Evolutionary conservation across 1,140 invertebrate species (phyloP), one percentile per base, ranked within the genome.

Genomic region (Drosophila aff.): DNA sequence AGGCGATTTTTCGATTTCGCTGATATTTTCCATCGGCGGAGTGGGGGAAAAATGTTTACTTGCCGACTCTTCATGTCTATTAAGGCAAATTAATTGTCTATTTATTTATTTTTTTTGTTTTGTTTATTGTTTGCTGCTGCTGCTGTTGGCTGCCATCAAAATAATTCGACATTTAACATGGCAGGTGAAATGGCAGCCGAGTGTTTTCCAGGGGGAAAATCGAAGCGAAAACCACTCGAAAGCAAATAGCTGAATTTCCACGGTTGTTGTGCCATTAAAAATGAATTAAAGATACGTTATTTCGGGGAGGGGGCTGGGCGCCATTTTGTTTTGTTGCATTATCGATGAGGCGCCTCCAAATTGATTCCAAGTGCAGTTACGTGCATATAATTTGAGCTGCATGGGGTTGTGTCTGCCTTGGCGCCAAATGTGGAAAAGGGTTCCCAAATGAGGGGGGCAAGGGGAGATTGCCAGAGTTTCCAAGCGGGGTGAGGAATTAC

Each of bases 41-140:
- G 6, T 16, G 16, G 40, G 7, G 43, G 4, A 16, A 72, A 62
- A 74, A 55, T 75, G 63, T 80, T 59, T 62, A 61, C 46, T 66
- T 59, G 53, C 44, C 43, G 26, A 64, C 68, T 47, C 57, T 81
- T 80, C 77, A 73, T 89, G 84, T 84, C 83, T 78, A 87, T 89
- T 89, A 83, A 77, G 83, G 79, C 81, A 87, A 87, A 87, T 87
- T 87, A 87, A 87, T 87, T 84, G 84, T 81, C 59, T 83, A 89
- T 90, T 90, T 87, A 89, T 87, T 89, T 89, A 4, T 36, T 4
- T 36, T 36, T 36, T 36, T 11, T 33, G 33, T 82, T 78, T 79
- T 46, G 18, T 46, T 46, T 46, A 21, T 26, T 28, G 59, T 79
- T 85, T 76, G 62, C 69, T 52, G 61, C 72, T 55, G 53, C 31